phyloP scores from a whole-genome alignment of 2,888 invertebrate genomes.

The Melinaea marsaeus region DNA sequence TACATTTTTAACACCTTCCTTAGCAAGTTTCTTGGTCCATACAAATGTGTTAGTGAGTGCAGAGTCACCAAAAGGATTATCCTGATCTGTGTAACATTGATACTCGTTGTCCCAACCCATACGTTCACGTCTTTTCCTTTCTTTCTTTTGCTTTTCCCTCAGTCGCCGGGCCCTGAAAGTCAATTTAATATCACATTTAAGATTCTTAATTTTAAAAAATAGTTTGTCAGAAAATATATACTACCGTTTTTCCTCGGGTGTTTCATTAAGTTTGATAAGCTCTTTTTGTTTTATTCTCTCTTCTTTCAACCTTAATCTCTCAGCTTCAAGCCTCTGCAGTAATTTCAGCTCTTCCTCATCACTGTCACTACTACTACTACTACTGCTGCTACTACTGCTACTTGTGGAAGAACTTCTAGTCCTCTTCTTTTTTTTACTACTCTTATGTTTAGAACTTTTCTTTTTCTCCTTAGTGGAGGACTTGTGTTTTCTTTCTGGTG shows the following conservation, averaged over 20 bases:
- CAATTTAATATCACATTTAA: too few relatives aligned
- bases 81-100: constrained; percentile 97
- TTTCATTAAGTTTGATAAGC: constrained; percentile 91
- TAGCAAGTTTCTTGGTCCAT: constrained; percentile 97
- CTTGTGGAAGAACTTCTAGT: constrained; percentile 24
- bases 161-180: constrained; percentile 81
- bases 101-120: constrained; percentile 99
- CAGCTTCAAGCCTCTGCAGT: constrained; percentile 84
- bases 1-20: constrained; percentile 90
- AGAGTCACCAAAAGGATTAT: constrained; percentile 99
- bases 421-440: constrained; percentile 52
- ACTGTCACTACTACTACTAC: constrained; percentile 63
- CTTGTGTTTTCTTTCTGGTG: constrained; percentile 40
- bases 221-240: background rate
- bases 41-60: constrained; percentile 96
- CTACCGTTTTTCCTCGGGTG: constrained; percentile 93
- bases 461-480: constrained; percentile 46
- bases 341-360: constrained; percentile 80
- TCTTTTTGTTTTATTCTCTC: constrained; percentile 85
- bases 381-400: constrained; percentile 41
- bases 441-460: constrained; percentile 43
- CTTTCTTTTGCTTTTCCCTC: constrained; percentile 94
- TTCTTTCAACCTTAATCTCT: constrained; percentile 80
- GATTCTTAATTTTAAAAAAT: too few relatives aligned
- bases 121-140: constrained; percentile 89